These are phyloP conservation scores for Leuciscus idus DNA, from an alignment of 2,113 vertebrate genomes.

Conservation along the genomic window DNA sequence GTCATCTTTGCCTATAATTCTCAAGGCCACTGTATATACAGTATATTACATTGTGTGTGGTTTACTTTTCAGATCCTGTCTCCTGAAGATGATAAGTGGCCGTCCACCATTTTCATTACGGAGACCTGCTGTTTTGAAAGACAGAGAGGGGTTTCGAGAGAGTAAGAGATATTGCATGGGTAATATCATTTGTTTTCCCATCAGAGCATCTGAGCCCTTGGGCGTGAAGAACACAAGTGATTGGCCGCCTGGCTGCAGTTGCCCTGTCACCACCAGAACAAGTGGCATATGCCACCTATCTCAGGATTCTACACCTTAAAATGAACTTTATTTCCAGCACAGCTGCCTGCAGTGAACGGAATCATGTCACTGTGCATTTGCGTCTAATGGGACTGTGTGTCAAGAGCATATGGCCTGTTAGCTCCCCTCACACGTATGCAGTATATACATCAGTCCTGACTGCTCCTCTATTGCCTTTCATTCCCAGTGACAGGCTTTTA, in stretches of 20 bases:
- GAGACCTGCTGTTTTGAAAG: slow-evolving; percentile 47
- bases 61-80: slow-evolving; percentile 47
- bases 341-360: neutral
- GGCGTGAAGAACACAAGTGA: slow-evolving; percentile 4
- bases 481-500: slow-evolving; percentile 11
- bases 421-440: neutral
- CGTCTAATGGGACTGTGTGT: slow-evolving; percentile 40
- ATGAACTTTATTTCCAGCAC: slow-evolving; percentile 32
- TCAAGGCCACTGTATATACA: slow-evolving; percentile 8
- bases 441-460: neutral
- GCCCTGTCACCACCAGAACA: slow-evolving; percentile 6
- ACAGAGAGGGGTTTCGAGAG: slow-evolving; percentile 19
- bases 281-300: slow-evolving; percentile 37
- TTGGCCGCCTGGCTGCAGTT: neutral
- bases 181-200: slow-evolving; percentile 31
- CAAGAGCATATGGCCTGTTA: slow-evolving; percentile 24
- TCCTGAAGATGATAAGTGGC: slow-evolving; percentile 52
- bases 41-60: slow-evolving; percentile 13
- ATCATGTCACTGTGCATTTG: slow-evolving; percentile 25
- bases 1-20: slow-evolving; percentile 30
- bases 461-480: slow-evolving; percentile 19
- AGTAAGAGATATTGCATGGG: neutral
- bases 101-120: slow-evolving; percentile 37
- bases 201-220: neutral
- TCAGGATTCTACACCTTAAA: slow-evolving; percentile 22